Percentiles rank a stretch among this genome's conserved stretches.
These are phyloP conservation scores for Ormyrus pomaceus DNA, from an alignment of 2,888 invertebrate genomes.

Conservation along the genomic window DNA sequence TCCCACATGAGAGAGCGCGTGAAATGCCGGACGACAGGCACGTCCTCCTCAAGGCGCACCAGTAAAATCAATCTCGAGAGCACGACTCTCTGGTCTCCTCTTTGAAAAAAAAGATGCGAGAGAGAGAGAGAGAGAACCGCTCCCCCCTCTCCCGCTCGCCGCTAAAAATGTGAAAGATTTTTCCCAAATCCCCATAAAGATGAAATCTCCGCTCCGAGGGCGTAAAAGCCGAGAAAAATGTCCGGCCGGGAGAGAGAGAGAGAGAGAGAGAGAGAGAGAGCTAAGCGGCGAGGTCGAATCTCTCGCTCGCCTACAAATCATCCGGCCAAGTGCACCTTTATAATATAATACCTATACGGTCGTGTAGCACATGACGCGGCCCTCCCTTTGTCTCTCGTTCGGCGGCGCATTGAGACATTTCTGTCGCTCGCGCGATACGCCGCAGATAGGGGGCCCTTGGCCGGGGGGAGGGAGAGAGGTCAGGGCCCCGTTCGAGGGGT, in stretches of 20 bases:
- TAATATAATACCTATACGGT: conserved; percentile 26
- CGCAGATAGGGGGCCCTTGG: conserved; percentile 60
- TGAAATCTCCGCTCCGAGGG: conserved; percentile 20
- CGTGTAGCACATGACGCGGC: background rate
- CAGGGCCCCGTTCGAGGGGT: conserved; percentile 43
- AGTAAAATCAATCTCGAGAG: conserved; percentile 39
- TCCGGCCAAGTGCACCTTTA: conserved; percentile 26
- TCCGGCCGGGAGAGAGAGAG: background rate
- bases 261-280: background rate
- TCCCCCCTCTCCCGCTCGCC: background rate
- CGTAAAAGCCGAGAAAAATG: background rate
- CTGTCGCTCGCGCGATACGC: conserved; percentile 64
- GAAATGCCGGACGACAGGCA: background rate
- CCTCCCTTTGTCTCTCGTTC: conserved; percentile 45
- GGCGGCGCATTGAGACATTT: conserved; percentile 68
- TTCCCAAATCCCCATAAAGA: conserved; percentile 45
- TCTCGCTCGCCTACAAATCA: conserved; percentile 26
- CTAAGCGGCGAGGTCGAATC: background rate
- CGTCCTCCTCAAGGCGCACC: background rate
- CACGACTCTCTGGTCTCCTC: background rate
- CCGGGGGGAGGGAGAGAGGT: conserved; percentile 60
- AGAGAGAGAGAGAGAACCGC: conserved; percentile 8
- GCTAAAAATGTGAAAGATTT: conserved; percentile 29
- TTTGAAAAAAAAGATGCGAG: background rate
- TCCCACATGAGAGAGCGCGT: conserved; percentile 15